Conservation (phyloP, 2,797 vertebrate species). For the Catostomus latipinnis region DNA sequence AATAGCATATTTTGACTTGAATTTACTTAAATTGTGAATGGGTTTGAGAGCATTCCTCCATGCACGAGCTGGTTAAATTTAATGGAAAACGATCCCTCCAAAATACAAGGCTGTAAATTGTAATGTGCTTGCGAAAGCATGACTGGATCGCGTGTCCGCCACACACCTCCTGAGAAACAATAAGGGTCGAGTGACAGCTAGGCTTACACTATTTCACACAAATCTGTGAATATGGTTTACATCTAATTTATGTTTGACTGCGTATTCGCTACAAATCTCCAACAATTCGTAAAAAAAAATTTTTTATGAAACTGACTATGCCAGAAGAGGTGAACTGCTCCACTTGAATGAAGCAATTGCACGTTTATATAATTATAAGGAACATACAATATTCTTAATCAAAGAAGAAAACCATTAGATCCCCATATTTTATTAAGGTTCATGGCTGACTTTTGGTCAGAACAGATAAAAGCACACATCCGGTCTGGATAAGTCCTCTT, state of each 20-base stretch:
- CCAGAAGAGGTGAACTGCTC: background rate
- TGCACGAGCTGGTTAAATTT: too few species aligned
- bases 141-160: background rate
- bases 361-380: too few species aligned
- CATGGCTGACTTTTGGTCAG: conserved; percentile 8
- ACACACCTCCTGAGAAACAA: conserved; percentile 7
- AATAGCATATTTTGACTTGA: too few species aligned
- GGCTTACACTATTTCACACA: conserved; percentile 2
- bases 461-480: conserved; percentile 63
- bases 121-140: background rate
- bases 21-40: too few species aligned
- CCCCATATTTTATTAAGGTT: too few species aligned
- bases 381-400: too few species aligned
- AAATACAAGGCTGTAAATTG: background rate
- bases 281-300: background rate
- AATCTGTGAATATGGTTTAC: background rate
- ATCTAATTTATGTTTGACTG: background rate
- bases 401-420: too few species aligned
- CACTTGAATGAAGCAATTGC: too few species aligned
- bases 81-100: background rate
- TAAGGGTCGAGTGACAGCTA: background rate
- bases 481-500: conserved; percentile 51
- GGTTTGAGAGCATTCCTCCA: too few species aligned
- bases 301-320: background rate
- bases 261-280: background rate